Base-by-base conservation (phyloP, 2,797 vertebrate species). In the Cirrhinus molitorella region DNA sequence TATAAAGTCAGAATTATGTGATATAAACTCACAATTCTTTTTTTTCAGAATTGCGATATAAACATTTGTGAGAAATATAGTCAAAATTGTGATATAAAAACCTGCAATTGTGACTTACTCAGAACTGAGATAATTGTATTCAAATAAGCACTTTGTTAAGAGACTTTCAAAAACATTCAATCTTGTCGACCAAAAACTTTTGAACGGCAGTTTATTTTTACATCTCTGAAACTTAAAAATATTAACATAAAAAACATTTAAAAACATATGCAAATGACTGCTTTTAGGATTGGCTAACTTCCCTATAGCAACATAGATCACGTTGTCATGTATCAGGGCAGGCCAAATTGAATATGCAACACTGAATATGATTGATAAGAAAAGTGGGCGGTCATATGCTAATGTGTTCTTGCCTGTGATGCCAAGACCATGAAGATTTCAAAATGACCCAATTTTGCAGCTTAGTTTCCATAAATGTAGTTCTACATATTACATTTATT, bases 281-380 rank as follows among this genome's bases (percentile, higher is more conserved):
- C 11, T 5, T 17, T 31, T 47, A 37, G 67, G 63, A 70, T 43
- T 43, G 49, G 51, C 31, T 57, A 57, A 57, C 31, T 57, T 40
- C 21, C 21, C 53, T 17, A 23, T 7, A 75, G 51, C 7, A 1
- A n/a, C 72, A 57, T 11, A 25, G 7, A 57, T 57, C 34, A 37
- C 7, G n/a, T 19, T 25, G 53, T 25, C 57, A 28, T 31, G 65
- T 10, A 47, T 49, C 19, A 34, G 9, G 43, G 16, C 55, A 65
- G 43, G 13, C 43, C 49, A 65, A 70, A 75, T 7, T 65, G n/a
- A 66, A 51, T 55, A 51, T 63, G 57, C 72, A 75, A 45, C 53
- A 25, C 31, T 21, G 47, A 34, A 83, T 49, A 66, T 74, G 40
- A 43, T 66, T 76, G 47, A 63, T 74, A 49, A 75, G 43, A 74